A percentile compares a stretch with the other conserved stretches of the same genome.
phyloP scores from a whole-genome alignment of 2,113 vertebrate species.

The Eleginops maclovinus region DNA sequence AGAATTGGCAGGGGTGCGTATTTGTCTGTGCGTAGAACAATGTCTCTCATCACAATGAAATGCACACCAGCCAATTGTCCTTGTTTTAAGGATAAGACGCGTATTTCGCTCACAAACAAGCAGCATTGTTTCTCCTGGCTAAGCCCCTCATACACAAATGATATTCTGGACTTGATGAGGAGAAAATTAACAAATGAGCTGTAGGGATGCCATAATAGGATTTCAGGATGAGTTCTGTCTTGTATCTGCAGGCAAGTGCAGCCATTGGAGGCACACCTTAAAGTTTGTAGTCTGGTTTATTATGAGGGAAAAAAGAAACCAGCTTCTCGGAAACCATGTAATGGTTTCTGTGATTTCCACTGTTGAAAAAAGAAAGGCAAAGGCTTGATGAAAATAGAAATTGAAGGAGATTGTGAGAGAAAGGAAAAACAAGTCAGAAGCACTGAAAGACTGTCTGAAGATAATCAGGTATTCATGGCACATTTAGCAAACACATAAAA shows the following conservation, averaged over 20 bases:
- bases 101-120: constrained; percentile 49
- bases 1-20: constrained; percentile 55
- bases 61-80: constrained; percentile 53
- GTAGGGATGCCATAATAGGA: constrained; percentile 46
- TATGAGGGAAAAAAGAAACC: neutral
- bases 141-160: constrained; percentile 43
- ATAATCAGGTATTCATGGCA: neutral
- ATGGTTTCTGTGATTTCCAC: too few species aligned
- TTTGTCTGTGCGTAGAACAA: constrained; percentile 65
- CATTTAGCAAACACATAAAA: neutral
- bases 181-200: constrained; percentile 62
- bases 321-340: too few species aligned
- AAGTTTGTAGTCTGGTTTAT: neutral
- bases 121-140: constrained; percentile 47
- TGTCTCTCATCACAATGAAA: constrained; percentile 65
- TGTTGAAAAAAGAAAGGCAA: neutral
- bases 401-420: neutral
- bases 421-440: neutral
- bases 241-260: constrained; percentile 23
- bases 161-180: constrained; percentile 40
- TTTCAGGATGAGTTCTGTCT: constrained; percentile 30
- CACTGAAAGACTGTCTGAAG: neutral
- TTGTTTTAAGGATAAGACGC: constrained; percentile 61
- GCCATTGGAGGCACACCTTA: constrained; percentile 6
- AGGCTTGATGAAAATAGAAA: neutral